Evolutionary conservation across 2,113 vertebrate species (phyloP), one percentile per base, ranked within the genome.

Genomic region (Apus apus): DNA sequence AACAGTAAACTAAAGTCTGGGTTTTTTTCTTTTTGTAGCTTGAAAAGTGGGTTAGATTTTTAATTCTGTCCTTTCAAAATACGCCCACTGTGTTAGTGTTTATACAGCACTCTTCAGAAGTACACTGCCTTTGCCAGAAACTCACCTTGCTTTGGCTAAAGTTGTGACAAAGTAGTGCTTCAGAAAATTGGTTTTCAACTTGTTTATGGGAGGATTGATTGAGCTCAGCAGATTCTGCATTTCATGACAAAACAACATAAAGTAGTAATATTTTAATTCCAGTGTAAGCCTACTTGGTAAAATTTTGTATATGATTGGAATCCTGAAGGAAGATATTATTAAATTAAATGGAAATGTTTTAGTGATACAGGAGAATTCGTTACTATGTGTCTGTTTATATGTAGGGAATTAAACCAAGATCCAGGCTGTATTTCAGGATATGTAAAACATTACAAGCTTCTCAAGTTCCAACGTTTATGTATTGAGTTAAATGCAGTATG

Each of bases 211-310:
- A 73, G 32, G 46, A 29, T 32, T 91, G 89, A 95, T 85, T 93
- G 64, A 80, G 43, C 87, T 94, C 75, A 89, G 26, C 89, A 79
- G 51, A 80, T 76, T 90, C 58, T 77, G 77, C 67, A 87, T 83
- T 88, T 82, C 95, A 91, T 61, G 90, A 88, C 79, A 90, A 80
- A 94, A 90, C 66, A 96, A 64, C 0, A 0, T 82, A 76, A 87
- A 89, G 64, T 51, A 85, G 48, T 61, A 94, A 68, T 96, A 95
- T 85, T 96, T 93, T 88, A 85, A 82, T 94, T 95, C 64, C 56
- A 50, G 5, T 60, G 30, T 60, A 70, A 76, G 34, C 29, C 34
- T 89, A 21, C 71, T 87, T 70, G 5, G 17, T 70, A 71, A 78
- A 95, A 71, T 88, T 70, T 43, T 90, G 83, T 34, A 65, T 88